These are phyloP conservation scores for Stomatorhinus ivindoensis DNA, from an alignment of 2,113 vertebrate species.

Conservation along the genomic window DNA sequence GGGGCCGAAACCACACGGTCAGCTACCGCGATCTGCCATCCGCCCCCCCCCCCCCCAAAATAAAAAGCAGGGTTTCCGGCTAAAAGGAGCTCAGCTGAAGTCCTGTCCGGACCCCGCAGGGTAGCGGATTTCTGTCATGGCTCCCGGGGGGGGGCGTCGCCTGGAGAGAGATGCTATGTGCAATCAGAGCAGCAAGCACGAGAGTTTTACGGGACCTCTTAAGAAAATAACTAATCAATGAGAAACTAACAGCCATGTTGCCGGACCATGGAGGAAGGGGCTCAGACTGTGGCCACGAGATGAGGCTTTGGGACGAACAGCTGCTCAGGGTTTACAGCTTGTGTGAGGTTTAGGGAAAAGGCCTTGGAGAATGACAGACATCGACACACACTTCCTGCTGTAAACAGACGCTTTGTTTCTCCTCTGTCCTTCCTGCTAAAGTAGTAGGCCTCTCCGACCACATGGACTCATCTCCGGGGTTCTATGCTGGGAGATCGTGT, in stretches of 20 bases:
- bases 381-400: constrained; percentile 27
- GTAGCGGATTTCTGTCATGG: background rate
- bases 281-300: background rate
- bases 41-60: no score
- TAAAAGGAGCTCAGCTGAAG: background rate
- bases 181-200: background rate
- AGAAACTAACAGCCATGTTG: constrained; percentile 10
- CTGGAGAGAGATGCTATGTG: background rate
- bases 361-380: constrained; percentile 34
- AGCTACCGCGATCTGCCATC: background rate
- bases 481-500: background rate
- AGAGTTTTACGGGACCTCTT: background rate
- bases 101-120: background rate
- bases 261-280: background rate
- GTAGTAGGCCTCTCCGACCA: constrained; percentile 33
- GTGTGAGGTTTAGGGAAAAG: constrained; percentile 35
- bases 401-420: constrained; percentile 24
- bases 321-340: constrained; percentile 12
- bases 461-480: constrained; percentile 19
- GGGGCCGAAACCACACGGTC: background rate
- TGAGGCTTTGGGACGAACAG: background rate
- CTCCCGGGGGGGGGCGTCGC: background rate
- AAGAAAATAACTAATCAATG: background rate
- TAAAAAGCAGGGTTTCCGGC: background rate
- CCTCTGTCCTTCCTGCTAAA: background rate